Evolutionary conservation across 1,140 invertebrate genomes (phyloP).

Genomic region (Pomacea maculata): DNA sequence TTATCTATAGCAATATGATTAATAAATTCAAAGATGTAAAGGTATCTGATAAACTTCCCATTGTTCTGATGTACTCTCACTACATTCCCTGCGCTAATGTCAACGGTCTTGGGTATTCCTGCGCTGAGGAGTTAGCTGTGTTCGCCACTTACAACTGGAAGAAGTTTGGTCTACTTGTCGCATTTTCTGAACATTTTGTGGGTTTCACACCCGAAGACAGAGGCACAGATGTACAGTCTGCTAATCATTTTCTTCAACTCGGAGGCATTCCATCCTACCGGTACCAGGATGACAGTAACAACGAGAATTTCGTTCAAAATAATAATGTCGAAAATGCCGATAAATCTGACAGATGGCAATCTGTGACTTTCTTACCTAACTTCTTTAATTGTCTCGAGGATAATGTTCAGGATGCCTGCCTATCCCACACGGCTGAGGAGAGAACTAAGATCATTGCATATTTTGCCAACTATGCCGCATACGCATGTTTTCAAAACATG

Average conservation of each 20-base stretch:
- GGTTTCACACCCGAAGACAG: no score
- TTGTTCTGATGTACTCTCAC: background rate
- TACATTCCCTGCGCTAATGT: background rate
- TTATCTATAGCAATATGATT: no score
- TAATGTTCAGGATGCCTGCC: no score
- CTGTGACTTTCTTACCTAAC: no score
- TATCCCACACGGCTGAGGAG: background rate
- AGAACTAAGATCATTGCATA: background rate
- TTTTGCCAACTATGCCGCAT: background rate
- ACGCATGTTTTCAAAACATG: background rate
- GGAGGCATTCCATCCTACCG: background rate
- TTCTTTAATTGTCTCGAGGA: background rate
- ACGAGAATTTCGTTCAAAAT: no score
- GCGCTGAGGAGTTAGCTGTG: background rate
- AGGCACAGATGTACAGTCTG: background rate
- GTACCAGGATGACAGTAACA: background rate
- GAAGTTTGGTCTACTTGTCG: background rate
- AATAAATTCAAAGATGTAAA: no score
- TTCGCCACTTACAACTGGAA: background rate
- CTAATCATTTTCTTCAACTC: background rate
- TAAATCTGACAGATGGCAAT: background rate
- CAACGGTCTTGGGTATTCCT: background rate
- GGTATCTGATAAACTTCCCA: background rate
- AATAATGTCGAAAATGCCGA: background rate
- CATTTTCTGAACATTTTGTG: background rate